Base-by-base conservation (phyloP, 2,888 invertebrate genomes). In the Drosophila ochracea region DNA sequence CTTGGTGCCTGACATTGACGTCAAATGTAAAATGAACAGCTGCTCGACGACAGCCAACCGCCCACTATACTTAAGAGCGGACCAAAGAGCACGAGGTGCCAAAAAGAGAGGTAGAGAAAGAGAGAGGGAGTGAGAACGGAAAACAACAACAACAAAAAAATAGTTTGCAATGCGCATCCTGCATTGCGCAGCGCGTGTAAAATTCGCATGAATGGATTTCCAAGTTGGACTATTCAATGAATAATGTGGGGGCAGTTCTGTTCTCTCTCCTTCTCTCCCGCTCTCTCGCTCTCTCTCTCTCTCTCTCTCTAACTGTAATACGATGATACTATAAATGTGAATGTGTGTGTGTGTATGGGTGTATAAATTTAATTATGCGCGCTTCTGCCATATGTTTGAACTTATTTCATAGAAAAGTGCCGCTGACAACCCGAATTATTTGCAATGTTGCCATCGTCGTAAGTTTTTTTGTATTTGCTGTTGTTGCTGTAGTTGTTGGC, bases 101-200 rank as follows among this genome's bases (percentile, higher is more conserved):
- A 58, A 62, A 68, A 60, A 50, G 10, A 58, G n/a, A 35, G 35
- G 5, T 63, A 78, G 86, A 70, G 73, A 68, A 54, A 68, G 62
- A 50, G 10, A 58, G n/a, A 35, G 35, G 5, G 16, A 16, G 5
- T 35, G 77, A 10, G 37, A 54, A 21, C 58, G 49, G 47, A 67
- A 64, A 35, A 28, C 39, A 61, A 25, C 61, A 49, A 49, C 47
- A 57, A 49, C 52, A 57, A 60, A 55, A 60, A 60, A 33, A 39
- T 57, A 28, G 54, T 70, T 60, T 63, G 63, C 73, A 70, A 65
- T 73, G 89, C 89, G 89, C 91, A 89, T 91, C 91, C 83, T 87
- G 78, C 80, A 80, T 72, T 77, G 91, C 89, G 89, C 89, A 89
- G 84, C 90, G 88, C 82, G 89, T 89, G 89, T 76, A 73, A 89